Evolutionary conservation across 2,113 vertebrate genomes (phyloP).

Genomic region (Caloenas nicobarica): DNA sequence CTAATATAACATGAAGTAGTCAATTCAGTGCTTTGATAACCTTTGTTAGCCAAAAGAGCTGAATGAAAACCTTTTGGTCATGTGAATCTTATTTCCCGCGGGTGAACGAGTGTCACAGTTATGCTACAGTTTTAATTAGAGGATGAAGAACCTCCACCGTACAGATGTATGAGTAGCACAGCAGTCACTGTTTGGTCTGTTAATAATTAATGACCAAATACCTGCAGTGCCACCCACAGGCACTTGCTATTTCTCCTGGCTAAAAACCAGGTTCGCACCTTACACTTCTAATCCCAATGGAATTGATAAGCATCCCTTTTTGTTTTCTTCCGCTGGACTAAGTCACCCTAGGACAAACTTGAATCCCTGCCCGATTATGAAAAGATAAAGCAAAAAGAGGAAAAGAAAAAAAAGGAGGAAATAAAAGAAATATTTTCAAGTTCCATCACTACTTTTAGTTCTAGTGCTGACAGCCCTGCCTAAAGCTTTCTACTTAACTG

Average conservation of each 20-base stretch:
- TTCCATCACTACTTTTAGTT: constrained; percentile 3
- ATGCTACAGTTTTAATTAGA: background rate
- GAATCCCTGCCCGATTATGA: background rate
- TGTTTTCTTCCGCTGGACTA: background rate
- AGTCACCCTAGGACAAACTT: background rate
- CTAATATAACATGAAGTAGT: background rate
- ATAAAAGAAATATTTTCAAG: background rate
- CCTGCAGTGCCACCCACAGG: constrained; percentile 33
- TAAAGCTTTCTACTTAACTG: constrained; percentile 46
- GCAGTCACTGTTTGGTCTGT: background rate
- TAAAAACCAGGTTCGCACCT: background rate
- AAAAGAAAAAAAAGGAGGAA: background rate
- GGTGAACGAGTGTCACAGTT: background rate
- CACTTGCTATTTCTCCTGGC: background rate
- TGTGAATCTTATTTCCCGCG: background rate
- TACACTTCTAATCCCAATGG: background rate
- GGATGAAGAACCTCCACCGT: background rate
- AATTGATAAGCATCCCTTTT: background rate
- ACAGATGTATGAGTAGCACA: background rate
- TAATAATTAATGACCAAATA: constrained; percentile 31
- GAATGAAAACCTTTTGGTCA: background rate
- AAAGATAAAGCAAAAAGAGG: background rate
- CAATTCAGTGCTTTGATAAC: background rate
- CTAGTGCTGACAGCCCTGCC: constrained; percentile 38
- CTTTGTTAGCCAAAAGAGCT: background rate